Conservation (phyloP, 2,797 vertebrate species). For the Hippocampus kuda region DNA sequence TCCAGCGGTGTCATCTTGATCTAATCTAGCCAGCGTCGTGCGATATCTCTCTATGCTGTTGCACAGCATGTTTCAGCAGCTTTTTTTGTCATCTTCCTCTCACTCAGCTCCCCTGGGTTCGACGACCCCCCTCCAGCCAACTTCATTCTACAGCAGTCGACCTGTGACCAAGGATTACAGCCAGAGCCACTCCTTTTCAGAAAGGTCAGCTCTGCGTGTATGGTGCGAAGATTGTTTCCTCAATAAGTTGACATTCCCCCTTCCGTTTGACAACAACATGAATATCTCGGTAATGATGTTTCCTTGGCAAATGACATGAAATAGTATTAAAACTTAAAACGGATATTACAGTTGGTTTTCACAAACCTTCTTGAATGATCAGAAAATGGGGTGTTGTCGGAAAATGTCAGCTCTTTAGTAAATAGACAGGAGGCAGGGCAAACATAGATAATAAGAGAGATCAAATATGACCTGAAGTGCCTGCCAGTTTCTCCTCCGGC, state of each 20-base stretch:
- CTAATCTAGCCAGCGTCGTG: neutral
- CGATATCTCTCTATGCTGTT: neutral
- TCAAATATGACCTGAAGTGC: too few species aligned
- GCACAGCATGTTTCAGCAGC: neutral
- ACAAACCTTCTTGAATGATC: too few species aligned
- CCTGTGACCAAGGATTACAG: slow-evolving; percentile 80
- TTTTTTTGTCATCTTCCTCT: neutral
- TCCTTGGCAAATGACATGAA: too few species aligned
- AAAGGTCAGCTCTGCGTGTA: slow-evolving; percentile 69
- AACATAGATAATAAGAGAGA: too few species aligned
- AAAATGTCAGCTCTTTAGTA: too few species aligned
- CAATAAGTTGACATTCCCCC: neutral
- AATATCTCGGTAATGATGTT: too few species aligned
- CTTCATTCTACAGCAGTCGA: slow-evolving; percentile 86
- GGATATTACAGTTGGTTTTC: too few species aligned
- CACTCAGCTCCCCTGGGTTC: slow-evolving; percentile 68
- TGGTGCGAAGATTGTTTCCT: neutral
- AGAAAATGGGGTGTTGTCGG: too few species aligned
- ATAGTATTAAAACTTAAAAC: too few species aligned
- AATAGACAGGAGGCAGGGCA: too few species aligned
- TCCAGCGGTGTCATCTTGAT: neutral
- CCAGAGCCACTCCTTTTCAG: slow-evolving; percentile 74
- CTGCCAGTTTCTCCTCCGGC: too few species aligned
- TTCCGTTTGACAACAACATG: neutral
- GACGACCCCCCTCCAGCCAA: slow-evolving; percentile 78